Conservation (phyloP, 2,888 invertebrate genomes). For the Mycalesis mineus region DNA sequence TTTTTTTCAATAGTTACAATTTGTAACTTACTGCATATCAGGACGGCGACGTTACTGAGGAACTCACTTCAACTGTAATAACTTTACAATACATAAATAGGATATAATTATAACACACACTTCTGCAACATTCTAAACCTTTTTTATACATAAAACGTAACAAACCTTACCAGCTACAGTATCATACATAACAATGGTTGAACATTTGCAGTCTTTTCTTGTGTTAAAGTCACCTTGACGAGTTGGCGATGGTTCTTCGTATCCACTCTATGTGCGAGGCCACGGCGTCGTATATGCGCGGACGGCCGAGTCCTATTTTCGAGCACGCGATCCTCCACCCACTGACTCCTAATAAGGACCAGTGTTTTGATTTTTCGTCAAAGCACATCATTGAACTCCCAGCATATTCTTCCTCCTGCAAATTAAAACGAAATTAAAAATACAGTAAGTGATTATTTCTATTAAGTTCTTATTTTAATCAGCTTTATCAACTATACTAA, state of each 20-base stretch:
- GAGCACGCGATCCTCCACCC: conserved; percentile 93
- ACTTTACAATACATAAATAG: too few relatives aligned
- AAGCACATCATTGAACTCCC: conserved; percentile 92
- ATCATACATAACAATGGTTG: conserved; percentile 8
- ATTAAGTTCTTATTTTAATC: too few relatives aligned
- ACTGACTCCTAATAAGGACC: conserved; percentile 89
- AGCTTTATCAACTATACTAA: too few relatives aligned
- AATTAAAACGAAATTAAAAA: not conserved
- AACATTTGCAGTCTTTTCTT: conserved; percentile 49
- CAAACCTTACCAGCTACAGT: conserved; percentile 1
- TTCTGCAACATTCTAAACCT: not conserved
- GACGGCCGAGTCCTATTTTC: conserved; percentile 85
- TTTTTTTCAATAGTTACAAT: too few relatives aligned
- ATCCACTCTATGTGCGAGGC: conserved; percentile 92
- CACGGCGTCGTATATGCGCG: conserved; percentile 89
- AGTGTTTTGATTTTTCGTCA: conserved; percentile 82
- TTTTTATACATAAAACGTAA: conserved; percentile 13
- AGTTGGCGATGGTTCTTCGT: conserved; percentile 82
- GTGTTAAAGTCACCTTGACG: conserved; percentile 57
- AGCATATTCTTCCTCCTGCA: conserved; percentile 91
- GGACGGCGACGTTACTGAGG: too few relatives aligned
- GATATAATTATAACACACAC: too few relatives aligned
- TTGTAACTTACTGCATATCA: too few relatives aligned
- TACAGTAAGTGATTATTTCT: too few relatives aligned
- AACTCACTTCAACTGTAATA: too few relatives aligned